phyloP scores from a whole-genome alignment of 2,797 vertebrate genomes.

The Onychomys torridus region DNA sequence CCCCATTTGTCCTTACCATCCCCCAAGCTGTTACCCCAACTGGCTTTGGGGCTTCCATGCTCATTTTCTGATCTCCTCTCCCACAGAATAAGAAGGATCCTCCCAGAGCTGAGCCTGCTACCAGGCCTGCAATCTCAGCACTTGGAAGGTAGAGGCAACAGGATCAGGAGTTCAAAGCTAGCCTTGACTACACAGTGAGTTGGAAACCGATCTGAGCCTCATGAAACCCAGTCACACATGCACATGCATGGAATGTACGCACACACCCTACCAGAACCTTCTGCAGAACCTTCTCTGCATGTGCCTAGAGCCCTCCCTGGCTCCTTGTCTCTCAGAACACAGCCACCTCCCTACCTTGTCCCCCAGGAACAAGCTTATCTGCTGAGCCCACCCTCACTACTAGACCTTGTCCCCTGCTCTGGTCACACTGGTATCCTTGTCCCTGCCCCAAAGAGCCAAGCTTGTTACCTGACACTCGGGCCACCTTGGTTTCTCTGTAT shows the following conservation, averaged over 20 bases:
- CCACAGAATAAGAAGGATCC: neutral
- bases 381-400: neutral
- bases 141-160: neutral
- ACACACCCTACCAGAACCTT: neutral
- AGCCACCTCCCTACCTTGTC: neutral
- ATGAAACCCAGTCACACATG: neutral
- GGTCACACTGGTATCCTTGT: neutral
- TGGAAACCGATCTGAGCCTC: neutral
- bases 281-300: neutral
- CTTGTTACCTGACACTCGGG: neutral
- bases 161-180: neutral
- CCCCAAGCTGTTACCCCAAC: neutral
- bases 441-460: neutral
- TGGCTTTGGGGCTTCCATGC: neutral
- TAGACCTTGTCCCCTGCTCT: neutral
- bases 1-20: neutral
- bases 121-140: neutral
- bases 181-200: neutral
- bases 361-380: neutral
- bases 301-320: neutral
- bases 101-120: neutral
- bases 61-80: neutral
- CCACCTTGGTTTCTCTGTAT: neutral
- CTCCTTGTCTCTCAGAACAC: neutral
- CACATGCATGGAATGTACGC: neutral